Evolutionary conservation across 2,888 invertebrate genomes (phyloP).

Genomic region (Eurytoma californica): DNA sequence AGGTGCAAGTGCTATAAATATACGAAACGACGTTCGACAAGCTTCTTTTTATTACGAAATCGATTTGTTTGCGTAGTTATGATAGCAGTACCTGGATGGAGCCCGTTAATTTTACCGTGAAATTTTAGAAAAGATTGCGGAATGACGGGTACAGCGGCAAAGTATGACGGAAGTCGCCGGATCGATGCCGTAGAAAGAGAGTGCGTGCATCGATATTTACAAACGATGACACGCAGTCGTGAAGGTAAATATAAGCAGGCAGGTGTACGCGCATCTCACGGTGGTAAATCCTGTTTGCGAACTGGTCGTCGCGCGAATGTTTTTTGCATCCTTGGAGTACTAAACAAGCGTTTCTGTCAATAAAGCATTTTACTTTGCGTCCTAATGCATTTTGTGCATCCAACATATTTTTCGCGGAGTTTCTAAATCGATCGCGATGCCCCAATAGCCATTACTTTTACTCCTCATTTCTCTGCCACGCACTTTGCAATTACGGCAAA

Average conservation of each 20-base stretch:
- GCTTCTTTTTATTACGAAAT: too few relatives aligned
- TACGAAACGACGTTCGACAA: too few relatives aligned
- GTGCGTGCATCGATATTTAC: background rate
- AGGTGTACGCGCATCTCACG: constrained; percentile 14
- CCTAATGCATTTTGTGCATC: background rate
- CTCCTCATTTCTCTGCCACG: too few relatives aligned
- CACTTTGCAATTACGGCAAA: too few relatives aligned
- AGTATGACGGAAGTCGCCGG: background rate
- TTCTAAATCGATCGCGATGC: background rate
- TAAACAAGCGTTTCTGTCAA: too few relatives aligned
- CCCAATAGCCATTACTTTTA: background rate
- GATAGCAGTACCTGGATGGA: too few relatives aligned
- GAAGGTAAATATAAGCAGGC: background rate
- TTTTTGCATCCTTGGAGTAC: background rate
- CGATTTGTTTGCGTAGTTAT: too few relatives aligned
- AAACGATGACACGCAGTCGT: constrained; percentile 21
- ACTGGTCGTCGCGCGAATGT: background rate
- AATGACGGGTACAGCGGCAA: background rate
- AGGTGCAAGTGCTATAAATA: too few relatives aligned
- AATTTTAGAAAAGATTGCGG: constrained; percentile 6
- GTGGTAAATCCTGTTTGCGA: constrained; percentile 35
- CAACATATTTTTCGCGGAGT: background rate
- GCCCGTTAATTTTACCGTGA: background rate
- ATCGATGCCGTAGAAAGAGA: background rate
- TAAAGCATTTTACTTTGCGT: background rate